phyloP scores from a whole-genome alignment of 2,797 vertebrate genomes.

The Heterohyrax brucei region DNA sequence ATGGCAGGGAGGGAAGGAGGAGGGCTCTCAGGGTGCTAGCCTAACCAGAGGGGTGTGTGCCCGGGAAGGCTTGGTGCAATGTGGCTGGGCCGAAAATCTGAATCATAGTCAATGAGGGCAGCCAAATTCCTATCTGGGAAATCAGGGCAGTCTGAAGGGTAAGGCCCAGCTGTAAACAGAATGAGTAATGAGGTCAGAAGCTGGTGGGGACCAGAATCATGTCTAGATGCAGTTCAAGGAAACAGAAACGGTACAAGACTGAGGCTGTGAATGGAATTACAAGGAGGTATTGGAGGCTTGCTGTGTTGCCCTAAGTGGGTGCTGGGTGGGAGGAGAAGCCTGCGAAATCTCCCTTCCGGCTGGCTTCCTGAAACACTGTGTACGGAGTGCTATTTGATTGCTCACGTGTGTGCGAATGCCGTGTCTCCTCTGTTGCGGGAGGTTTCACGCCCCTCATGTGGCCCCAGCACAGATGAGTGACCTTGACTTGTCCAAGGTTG shows the following conservation, averaged over 20 bases:
- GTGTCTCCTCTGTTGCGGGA: background rate
- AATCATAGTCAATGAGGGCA: constrained; percentile 79
- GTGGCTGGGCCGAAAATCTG: constrained; percentile 72
- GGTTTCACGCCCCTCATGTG: background rate
- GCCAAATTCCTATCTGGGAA: constrained; percentile 85
- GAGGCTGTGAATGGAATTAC: constrained; percentile 62
- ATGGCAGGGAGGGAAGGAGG: background rate
- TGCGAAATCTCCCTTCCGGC: background rate
- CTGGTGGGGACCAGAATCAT: constrained; percentile 80
- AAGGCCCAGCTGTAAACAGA: constrained; percentile 82
- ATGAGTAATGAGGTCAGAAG: constrained; percentile 86
- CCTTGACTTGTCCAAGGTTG: background rate
- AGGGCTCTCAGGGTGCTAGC: background rate
- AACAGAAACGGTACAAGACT: constrained; percentile 66
- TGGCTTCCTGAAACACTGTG: background rate
- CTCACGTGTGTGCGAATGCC: background rate
- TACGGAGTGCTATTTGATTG: background rate
- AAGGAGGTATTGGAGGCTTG: constrained; percentile 38
- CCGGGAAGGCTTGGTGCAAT: constrained; percentile 2
- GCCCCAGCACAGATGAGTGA: background rate
- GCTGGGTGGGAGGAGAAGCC: background rate
- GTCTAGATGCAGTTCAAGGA: constrained; percentile 79
- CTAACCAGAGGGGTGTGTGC: constrained; percentile 16
- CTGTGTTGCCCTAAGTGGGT: background rate
- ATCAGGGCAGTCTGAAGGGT: constrained; percentile 84